Percentiles rank a stretch among this genome's conserved stretches.
These are phyloP conservation scores for Formica exsecta DNA, from an alignment of 1,140 invertebrate species.

Conservation along the genomic window DNA sequence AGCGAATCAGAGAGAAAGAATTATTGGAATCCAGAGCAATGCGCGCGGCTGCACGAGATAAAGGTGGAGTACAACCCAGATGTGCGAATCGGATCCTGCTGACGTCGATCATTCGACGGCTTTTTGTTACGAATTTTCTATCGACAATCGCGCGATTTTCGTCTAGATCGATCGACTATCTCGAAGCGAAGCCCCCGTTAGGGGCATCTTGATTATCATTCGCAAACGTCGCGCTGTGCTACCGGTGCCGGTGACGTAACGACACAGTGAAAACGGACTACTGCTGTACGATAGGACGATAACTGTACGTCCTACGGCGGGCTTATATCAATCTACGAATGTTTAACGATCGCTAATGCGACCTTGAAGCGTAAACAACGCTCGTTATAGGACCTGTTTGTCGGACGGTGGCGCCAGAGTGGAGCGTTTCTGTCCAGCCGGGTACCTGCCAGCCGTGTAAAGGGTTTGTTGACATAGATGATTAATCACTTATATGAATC, in stretches of 20 bases:
- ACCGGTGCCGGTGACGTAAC: slow-evolving; percentile 14
- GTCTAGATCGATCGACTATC: slow-evolving; percentile 48
- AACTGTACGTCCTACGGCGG: slow-evolving; percentile 32
- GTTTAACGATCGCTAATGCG: slow-evolving; percentile 53
- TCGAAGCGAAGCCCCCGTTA: neutral
- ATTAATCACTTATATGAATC: slow-evolving; percentile 73
- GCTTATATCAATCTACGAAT: slow-evolving; percentile 59
- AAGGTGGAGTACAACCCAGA: too few relatives aligned
- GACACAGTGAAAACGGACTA: slow-evolving; percentile 40
- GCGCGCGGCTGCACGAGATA: neutral
- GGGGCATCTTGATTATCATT: slow-evolving; percentile 44
- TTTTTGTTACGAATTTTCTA: neutral
- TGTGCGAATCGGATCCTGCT: slow-evolving; percentile 15
- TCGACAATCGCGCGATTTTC: neutral
- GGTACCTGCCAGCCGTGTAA: slow-evolving; percentile 59
- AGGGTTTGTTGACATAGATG: slow-evolving; percentile 59
- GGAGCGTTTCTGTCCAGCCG: slow-evolving; percentile 44
- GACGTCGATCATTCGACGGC: neutral
- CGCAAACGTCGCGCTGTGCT: slow-evolving; percentile 45
- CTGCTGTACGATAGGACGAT: slow-evolving; percentile 1
- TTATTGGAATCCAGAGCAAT: neutral
- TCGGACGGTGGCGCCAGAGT: slow-evolving; percentile 26
- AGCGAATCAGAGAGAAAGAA: neutral
- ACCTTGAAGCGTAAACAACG: slow-evolving; percentile 58
- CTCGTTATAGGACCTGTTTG: slow-evolving; percentile 48